These are phyloP conservation scores for Melitaea athalia DNA, from an alignment of 2,888 invertebrate genomes.

Conservation along the genomic window DNA sequence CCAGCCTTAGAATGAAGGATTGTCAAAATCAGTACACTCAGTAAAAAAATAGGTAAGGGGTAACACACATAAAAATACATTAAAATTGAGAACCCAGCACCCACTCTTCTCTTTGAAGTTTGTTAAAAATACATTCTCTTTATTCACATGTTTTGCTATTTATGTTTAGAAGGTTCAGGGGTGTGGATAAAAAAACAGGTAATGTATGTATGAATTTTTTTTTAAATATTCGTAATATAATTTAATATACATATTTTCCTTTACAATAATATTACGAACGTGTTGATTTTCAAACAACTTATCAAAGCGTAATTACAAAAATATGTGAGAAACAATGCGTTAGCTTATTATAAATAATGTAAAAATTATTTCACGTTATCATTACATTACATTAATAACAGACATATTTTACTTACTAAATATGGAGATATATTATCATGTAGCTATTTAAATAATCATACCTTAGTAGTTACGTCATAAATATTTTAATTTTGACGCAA, in stretches of 20 bases:
- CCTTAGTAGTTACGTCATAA: too few relatives aligned
- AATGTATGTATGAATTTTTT: conserved; percentile 7
- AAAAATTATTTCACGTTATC: not conserved
- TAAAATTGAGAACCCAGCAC: too few relatives aligned
- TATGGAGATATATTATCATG: not conserved
- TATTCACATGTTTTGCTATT: not conserved
- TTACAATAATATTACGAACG: conserved; percentile 13
- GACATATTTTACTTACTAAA: not conserved
- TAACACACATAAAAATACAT: too few relatives aligned
- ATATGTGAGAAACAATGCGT: not conserved
- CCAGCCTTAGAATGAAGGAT: too few relatives aligned
- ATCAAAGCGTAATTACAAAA: conserved; percentile 21
- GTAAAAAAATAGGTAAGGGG: too few relatives aligned
- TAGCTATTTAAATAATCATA: too few relatives aligned
- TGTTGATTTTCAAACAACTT: conserved; percentile 36
- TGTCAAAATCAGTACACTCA: too few relatives aligned
- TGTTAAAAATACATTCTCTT: not conserved
- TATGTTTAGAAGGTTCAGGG: too few relatives aligned
- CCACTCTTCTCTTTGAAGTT: too few relatives aligned
- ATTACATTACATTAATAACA: not conserved
- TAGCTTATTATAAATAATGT: not conserved
- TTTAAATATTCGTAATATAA: conserved; percentile 3
- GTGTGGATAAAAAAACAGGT: conserved; percentile 16
- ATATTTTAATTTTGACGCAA: too few relatives aligned
- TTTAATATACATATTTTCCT: too few relatives aligned